Evolutionary conservation across 1,140 invertebrate species (phyloP), one percentile per base, ranked within the genome.

Genomic region (Pachyrhynchus sulphureomaculatus): DNA sequence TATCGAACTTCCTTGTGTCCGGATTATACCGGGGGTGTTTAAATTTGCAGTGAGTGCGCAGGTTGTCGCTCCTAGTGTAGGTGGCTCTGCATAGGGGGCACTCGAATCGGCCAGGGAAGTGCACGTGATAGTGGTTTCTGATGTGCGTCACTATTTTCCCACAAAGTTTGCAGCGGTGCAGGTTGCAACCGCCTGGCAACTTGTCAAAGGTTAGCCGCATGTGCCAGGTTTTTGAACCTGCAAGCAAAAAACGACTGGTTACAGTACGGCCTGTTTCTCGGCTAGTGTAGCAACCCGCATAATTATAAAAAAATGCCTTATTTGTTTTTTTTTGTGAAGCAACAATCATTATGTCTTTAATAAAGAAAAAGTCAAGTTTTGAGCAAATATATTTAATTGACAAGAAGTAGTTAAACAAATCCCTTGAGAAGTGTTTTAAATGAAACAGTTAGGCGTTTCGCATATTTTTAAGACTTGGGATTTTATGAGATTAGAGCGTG

Each of bases 101-200:
- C 83, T 91, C 88, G 83, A 91, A 91, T 75, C 88, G 86, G 75
- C 89, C 89, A 69, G 90, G 90, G 82, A 91, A 91, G 81, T 91
- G 90, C 79, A 91, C 90, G 82, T 91, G 89, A 83, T 91, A 91
- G 83, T 92, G 90, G 83, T 91, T 92, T 77, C 90, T 86, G 82
- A 91, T 91, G 84, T 92, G 89, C 77, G 89, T 91, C 81, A 91
- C 89, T 82, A 91, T 88, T 85, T 91, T 92, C 80, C 90, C 90
- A 83, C 89, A 92, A 80, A 91, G 84, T 84, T 91, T 91, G 85
- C 90, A 91, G 79, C 88, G 88, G 84, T 91, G 89, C 82, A 90
- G 87, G 83, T 91, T 91, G 78, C 88, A 88, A 82, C 87, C 87
- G 80, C 89, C 89, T 80, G 88, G 88, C 81, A 91, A 84, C 72